A percentile compares a stretch with the other conserved stretches of the same genome.
These are phyloP conservation scores for Ametastegia equiseti DNA, from an alignment of 2,888 invertebrate species.

Conservation along the genomic window DNA sequence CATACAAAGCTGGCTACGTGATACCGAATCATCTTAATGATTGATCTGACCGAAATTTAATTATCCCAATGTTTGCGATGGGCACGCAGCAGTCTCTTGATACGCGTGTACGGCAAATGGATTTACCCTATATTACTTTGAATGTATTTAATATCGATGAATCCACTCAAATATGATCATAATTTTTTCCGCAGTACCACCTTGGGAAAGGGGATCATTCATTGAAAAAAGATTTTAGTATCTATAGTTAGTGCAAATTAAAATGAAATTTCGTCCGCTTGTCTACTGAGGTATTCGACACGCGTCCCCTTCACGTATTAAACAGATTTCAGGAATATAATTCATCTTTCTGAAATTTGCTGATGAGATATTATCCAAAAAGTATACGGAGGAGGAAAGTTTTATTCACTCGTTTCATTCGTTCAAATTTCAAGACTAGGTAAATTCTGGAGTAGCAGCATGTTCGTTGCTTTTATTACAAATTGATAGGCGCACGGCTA, in stretches of 20 bases:
- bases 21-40: not conserved
- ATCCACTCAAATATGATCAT: too few species aligned
- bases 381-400: too few species aligned
- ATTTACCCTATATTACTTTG: too few species aligned
- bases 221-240: not conserved
- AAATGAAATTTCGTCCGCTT: not conserved
- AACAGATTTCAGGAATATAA: not conserved
- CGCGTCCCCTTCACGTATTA: not conserved
- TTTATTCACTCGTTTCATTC: too few species aligned
- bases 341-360: too few species aligned
- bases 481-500: not conserved
- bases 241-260: not conserved
- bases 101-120: too few species aligned
- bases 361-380: too few species aligned
- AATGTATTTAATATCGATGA: too few species aligned
- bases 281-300: not conserved
- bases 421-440: too few species aligned
- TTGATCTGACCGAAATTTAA: not conserved
- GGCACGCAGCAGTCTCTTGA: not conserved
- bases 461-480: too few species aligned
- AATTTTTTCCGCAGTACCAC: not conserved
- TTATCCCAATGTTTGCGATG: not conserved
- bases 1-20: not conserved
- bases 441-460: too few species aligned
- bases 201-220: not conserved